phyloP scores from a whole-genome alignment of 2,888 invertebrate species.

The Noctuana brunneofusca region DNA sequence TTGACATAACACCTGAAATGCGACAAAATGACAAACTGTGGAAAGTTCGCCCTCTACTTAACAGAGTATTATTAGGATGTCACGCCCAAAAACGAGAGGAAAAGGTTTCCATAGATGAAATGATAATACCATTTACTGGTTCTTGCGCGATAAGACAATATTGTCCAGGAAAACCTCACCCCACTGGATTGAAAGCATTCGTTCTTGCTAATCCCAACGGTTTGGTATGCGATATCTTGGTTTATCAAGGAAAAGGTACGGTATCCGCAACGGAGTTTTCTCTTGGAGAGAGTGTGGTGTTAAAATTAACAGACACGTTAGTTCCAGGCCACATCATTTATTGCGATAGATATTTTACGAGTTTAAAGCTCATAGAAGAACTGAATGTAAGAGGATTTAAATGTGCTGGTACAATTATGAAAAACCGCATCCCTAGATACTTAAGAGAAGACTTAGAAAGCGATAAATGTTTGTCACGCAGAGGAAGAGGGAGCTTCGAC shows the following conservation, averaged over 20 bases:
- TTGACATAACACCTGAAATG: too few species aligned
- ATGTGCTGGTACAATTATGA: constrained; percentile 2
- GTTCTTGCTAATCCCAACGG: background rate
- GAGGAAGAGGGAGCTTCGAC: background rate
- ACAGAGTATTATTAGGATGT: too few species aligned
- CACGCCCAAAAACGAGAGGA: too few species aligned
- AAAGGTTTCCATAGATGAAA: background rate
- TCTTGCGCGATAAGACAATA: background rate
- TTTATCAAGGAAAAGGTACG: too few species aligned
- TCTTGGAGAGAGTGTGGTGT: too few species aligned
- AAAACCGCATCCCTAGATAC: background rate
- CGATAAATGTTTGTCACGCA: background rate
- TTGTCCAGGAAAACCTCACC: background rate
- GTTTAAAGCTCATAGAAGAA: background rate
- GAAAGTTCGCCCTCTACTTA: too few species aligned
- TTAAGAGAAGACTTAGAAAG: background rate
- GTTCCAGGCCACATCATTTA: background rate
- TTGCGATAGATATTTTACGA: background rate
- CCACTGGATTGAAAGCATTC: background rate
- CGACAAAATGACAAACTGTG: too few species aligned
- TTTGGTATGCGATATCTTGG: too few species aligned
- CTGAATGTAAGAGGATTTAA: background rate
- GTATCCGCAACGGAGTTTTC: too few species aligned
- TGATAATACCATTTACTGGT: background rate
- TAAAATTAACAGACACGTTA: background rate